Percentiles rank a stretch among this genome's conserved stretches.
Conservation (phyloP, 2,113 vertebrate species). For the Rhinopomastus cyanomelas region DNA sequence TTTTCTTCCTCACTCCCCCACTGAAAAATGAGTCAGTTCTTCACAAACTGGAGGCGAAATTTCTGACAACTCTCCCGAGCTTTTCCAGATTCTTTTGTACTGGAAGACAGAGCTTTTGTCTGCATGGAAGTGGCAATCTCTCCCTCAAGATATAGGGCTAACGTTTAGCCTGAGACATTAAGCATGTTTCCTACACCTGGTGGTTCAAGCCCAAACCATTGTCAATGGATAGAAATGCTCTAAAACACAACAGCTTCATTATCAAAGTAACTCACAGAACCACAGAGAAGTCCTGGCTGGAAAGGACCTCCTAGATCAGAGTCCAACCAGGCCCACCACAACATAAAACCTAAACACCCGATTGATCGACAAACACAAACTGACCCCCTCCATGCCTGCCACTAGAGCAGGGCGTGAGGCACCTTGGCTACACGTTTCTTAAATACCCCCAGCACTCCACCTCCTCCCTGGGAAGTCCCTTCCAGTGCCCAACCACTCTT, state of each 20-base stretch:
- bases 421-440: no score
- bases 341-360: no score
- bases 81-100: not conserved
- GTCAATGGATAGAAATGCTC: not conserved
- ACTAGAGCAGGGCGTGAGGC: no score
- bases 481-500: no score
- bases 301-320: no score
- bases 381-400: no score
- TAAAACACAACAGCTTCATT: not conserved
- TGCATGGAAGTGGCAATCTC: not conserved
- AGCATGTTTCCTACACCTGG: not conserved
- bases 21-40: constrained; percentile 36
- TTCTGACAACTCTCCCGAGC: constrained; percentile 27
- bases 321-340: no score
- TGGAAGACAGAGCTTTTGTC: not conserved
- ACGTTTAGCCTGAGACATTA: not conserved
- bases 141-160: not conserved
- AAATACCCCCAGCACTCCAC: no score
- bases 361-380: no score
- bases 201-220: not conserved
- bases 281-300: no score
- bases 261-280: not conserved
- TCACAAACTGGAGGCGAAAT: constrained; percentile 36
- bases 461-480: no score
- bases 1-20: not conserved